Evolutionary conservation across 2,797 vertebrate species (phyloP), one percentile per base, ranked within the genome.

Genomic region (Oreochromis mossambicus): DNA sequence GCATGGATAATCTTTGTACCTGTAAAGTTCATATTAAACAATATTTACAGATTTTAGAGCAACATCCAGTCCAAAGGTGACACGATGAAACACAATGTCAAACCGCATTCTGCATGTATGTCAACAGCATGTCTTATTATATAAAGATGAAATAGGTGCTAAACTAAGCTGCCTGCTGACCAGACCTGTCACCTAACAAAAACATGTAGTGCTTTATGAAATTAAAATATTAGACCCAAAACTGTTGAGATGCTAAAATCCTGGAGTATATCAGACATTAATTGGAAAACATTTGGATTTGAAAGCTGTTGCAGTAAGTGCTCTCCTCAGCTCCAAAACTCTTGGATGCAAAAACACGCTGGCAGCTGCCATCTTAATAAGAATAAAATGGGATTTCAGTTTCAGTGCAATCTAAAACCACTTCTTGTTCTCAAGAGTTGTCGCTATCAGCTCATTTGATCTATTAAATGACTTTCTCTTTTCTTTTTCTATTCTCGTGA

Each of bases 71-170:
- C 8, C 8, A 26, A 70, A 43, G 14, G 21, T 70, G 21, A 70
- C 8, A 43, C 13, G 0, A 43, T 70, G 38, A 14, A 24, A 70
- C 21, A 70, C 14, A 46, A 70, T 70, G 38, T 26, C 38, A 70
- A 70, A 21, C 36, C 0, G 1, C 66, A 70, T 70, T 43, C 38
- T 70, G 38, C 21, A 26, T 58, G 14, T 29, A 1, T 29, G 24
- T 11, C 10, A 2, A 13, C 52, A 24, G 10, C 3, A 21, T 8
- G 5, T 11, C 0, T 11, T 2, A 21, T 66, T 66, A 21, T 14
- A 24, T 24, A 43, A 43, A 10, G n/a, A 43, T 24, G 38, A 41
- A 24, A 24, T 1, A 15, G 63, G 36, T 68, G n/a, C 36, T 41
- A 66, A 66, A 41, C 61, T 66, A 3, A 4, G 11, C 61, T 21